phyloP scores from a whole-genome alignment of 2,113 vertebrate genomes.

The Nettapus auritus region DNA sequence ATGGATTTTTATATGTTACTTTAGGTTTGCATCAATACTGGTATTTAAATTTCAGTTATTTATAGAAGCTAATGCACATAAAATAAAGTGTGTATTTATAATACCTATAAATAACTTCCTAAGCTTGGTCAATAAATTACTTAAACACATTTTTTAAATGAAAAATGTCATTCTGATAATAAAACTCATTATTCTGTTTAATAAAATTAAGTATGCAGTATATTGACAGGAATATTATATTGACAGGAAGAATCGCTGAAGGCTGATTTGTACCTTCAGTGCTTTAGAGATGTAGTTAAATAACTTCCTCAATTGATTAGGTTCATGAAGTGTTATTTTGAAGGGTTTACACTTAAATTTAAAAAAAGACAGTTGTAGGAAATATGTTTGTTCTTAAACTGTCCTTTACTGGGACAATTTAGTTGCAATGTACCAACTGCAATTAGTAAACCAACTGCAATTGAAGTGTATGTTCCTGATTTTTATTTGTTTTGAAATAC shows the following conservation, averaged over 20 bases:
- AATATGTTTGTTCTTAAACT: neutral
- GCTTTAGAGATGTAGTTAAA: neutral
- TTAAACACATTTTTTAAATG: neutral
- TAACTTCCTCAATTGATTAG: neutral
- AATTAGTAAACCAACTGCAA: neutral
- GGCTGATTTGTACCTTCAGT: neutral
- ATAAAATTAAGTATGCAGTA: neutral
- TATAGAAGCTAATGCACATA: neutral
- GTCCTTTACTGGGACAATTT: neutral
- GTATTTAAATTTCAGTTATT: neutral
- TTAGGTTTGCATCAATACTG: neutral
- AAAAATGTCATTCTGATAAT: neutral
- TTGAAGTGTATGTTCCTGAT: neutral
- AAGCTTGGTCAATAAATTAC: neutral
- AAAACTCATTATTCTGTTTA: neutral
- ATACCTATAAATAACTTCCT: neutral
- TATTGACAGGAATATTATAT: too few species aligned
- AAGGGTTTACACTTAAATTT: neutral
- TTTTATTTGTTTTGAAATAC: neutral
- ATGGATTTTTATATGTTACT: neutral
- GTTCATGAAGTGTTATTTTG: neutral
- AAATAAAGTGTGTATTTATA: neutral
- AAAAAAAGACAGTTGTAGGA: neutral
- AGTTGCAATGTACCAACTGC: neutral
- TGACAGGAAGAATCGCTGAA: neutral